Conservation (phyloP, 1,140 invertebrate genomes). For the Chionoecetes opilio region DNA sequence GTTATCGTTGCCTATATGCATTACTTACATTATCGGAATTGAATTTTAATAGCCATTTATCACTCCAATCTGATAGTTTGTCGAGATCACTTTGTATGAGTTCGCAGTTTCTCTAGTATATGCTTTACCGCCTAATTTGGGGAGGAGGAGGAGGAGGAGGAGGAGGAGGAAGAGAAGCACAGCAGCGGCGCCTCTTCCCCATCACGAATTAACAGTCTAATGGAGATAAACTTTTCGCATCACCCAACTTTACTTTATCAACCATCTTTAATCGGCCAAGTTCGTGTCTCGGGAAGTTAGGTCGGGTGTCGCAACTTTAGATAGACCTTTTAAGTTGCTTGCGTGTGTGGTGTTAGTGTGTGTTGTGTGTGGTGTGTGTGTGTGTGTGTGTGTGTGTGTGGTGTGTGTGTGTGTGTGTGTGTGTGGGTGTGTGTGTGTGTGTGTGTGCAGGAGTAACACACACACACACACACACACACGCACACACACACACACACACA, state of each 20-base stretch:
- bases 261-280: conserved; percentile 8
- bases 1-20: too few relatives aligned
- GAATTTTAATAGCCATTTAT: too few relatives aligned
- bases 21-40: too few relatives aligned
- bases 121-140: too few relatives aligned
- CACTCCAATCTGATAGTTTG: too few relatives aligned
- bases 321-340: conserved; percentile 10
- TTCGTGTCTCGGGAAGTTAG: conserved; percentile 7
- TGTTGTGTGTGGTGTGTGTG: conserved; percentile 54
- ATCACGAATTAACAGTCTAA: conserved; percentile 30
- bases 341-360: conserved; percentile 39
- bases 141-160: neutral
- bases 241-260: conserved; percentile 20
- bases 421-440: conserved; percentile 42
- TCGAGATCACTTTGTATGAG: too few relatives aligned
- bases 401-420: conserved; percentile 53
- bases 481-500: conserved; percentile 8
- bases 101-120: too few relatives aligned
- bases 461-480: conserved; percentile 20
- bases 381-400: conserved; percentile 52
- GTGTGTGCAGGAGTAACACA: too few relatives aligned
- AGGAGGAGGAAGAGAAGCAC: neutral
- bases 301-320: conserved; percentile 52
- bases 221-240: conserved; percentile 29
- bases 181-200: conserved; percentile 1